A percentile compares a stretch with the other conserved stretches of the same genome.
phyloP scores from a whole-genome alignment of 2,888 invertebrate genomes.

The Scaptomyza cyrtandrae region DNA sequence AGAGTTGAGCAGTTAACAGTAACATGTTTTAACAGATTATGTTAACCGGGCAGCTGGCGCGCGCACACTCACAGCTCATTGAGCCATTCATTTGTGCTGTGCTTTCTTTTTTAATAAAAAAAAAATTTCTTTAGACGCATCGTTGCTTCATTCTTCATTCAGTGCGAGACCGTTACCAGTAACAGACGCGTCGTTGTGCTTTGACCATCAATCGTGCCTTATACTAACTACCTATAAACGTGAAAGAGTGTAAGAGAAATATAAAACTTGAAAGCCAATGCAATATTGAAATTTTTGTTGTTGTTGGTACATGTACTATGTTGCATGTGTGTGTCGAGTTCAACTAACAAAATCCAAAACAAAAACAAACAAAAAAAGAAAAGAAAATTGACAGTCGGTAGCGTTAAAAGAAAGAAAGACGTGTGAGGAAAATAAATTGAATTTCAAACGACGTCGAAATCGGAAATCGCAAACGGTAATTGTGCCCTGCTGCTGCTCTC shows the following conservation, averaged over 20 bases:
- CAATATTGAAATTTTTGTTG: conserved; percentile 49
- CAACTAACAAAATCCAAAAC: conserved; percentile 25
- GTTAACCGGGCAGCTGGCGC: conserved; percentile 32
- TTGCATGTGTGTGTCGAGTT: conserved; percentile 24
- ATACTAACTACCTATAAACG: background rate
- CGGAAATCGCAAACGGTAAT: conserved; percentile 74
- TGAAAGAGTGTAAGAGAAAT: conserved; percentile 52
- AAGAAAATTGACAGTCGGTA: conserved; percentile 57
- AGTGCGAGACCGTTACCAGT: conserved; percentile 77
- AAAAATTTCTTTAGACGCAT: conserved; percentile 80
- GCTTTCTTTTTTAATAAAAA: conserved; percentile 80
- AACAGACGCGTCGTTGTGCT: conserved; percentile 69
- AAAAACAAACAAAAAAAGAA: conserved; percentile 35
- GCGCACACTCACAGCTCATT: conserved; percentile 18
- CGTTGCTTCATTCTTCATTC: conserved; percentile 79
- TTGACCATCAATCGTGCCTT: conserved; percentile 28
- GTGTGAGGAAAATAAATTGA: conserved; percentile 72
- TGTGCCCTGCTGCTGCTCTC: conserved; percentile 35
- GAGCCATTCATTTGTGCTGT: conserved; percentile 46
- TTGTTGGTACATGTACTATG: conserved; percentile 27
- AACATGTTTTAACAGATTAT: conserved; percentile 27
- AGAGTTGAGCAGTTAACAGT: conserved; percentile 25
- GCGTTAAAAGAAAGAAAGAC: conserved; percentile 45
- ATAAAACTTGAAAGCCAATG: conserved; percentile 55
- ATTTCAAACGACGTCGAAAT: conserved; percentile 64